Percentiles rank a stretch among this genome's conserved stretches.
Conservation (phyloP, 2,113 vertebrate species). For the Butorides virescens region DNA sequence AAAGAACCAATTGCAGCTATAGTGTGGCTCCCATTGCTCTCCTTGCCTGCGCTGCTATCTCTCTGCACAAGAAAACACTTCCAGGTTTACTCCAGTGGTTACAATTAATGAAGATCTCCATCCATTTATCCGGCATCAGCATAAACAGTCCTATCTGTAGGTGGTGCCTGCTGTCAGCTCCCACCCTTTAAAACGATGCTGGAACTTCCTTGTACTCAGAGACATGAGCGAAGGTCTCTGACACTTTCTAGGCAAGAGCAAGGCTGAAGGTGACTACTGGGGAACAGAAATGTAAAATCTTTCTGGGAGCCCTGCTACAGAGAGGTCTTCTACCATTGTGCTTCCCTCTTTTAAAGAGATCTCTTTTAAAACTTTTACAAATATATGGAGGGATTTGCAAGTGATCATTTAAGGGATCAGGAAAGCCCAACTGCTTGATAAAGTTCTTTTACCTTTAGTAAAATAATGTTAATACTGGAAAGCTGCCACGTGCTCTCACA, state of each 20-base stretch:
- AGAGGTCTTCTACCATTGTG: not conserved
- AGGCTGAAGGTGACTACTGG: not conserved
- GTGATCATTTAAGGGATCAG: not conserved
- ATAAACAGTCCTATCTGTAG: constrained; percentile 43
- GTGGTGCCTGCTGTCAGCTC: constrained; percentile 20
- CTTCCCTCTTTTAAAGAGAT: not conserved
- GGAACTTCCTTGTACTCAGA: not conserved
- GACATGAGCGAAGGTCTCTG: not conserved
- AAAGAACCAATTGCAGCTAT: not conserved
- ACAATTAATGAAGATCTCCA: constrained; percentile 19
- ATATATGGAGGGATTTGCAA: not conserved
- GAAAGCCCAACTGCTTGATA: not conserved
- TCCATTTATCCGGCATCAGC: constrained; percentile 5
- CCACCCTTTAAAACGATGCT: not conserved
- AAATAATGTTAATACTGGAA: not conserved
- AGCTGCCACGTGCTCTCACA: not conserved
- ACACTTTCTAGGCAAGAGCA: not conserved
- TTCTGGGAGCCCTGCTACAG: not conserved
- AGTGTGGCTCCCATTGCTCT: not conserved
- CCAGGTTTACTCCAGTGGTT: not conserved
- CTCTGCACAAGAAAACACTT: not conserved
- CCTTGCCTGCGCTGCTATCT: not conserved
- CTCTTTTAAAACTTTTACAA: not conserved
- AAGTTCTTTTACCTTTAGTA: not conserved
- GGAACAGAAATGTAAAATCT: not conserved